Conservation (phyloP, 1,140 invertebrate species). For the Drosophila tropicalis region DNA sequence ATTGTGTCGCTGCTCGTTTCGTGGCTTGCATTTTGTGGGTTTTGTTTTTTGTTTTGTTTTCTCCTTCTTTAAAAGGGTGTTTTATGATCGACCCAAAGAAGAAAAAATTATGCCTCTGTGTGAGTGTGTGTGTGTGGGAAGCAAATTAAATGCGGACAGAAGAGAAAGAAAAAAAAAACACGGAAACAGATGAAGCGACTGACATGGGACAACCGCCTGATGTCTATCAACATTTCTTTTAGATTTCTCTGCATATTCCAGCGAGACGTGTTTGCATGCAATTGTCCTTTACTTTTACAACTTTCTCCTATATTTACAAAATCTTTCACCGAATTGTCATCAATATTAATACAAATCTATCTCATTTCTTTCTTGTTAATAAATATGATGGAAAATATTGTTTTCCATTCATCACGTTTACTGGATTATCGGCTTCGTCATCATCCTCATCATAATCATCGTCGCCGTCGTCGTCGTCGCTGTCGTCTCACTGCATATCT, state of each 20-base stretch:
- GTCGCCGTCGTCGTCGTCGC: conserved; percentile 21
- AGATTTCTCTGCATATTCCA: no score
- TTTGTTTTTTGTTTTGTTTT: conserved; percentile 6
- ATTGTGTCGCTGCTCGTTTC: conserved; percentile 76
- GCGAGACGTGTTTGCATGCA: no score
- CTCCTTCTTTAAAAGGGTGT: conserved; percentile 34
- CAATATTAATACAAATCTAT: no score
- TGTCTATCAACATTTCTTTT: conserved; percentile 10
- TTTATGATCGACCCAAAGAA: conserved; percentile 37
- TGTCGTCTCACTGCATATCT: conserved; percentile 33
- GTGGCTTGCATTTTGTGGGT: conserved; percentile 56
- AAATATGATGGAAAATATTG: no score
- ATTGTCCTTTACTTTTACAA: neutral
- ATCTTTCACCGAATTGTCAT: no score
- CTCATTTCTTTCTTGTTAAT: no score
- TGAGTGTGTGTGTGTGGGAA: conserved; percentile 24
- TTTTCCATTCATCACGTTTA: neutral
- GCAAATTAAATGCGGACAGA: conserved; percentile 54
- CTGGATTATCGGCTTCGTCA: neutral
- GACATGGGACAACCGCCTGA: conserved; percentile 44
- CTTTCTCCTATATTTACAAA: no score
- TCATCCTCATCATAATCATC: conserved; percentile 22
- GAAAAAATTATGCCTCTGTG: neutral
- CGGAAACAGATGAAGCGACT: conserved; percentile 40
- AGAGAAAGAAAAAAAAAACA: conserved; percentile 14